Evolutionary conservation across 2,797 vertebrate genomes (phyloP).

Genomic region (Sebastes trivittatus): DNA sequence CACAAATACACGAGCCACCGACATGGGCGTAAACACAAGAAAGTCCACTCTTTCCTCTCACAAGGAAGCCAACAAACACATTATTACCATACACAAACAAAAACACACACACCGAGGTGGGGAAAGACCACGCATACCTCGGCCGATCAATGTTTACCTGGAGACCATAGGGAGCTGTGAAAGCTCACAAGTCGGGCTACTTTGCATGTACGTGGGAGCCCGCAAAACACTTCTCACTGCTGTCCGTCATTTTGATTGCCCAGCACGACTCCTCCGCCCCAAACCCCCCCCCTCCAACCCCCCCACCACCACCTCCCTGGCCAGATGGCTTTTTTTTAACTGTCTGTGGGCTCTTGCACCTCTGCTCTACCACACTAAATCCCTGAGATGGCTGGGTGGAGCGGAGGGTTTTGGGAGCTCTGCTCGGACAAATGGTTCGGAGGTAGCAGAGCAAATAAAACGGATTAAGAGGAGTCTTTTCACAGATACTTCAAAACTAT

Average conservation of each 20-base stretch:
- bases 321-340: conserved; percentile 97
- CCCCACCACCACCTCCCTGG: conserved; percentile 52
- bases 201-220: conserved; percentile 98
- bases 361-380: conserved; percentile 95
- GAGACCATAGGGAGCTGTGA: conserved; percentile 90
- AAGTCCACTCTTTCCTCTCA: conserved; percentile 55
- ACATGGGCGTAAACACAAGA: conserved; percentile 61
- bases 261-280: conserved; percentile 89
- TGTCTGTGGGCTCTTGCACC: conserved; percentile 96
- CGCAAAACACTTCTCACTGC: conserved; percentile 96
- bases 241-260: conserved; percentile 97
- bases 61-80: conserved; percentile 67
- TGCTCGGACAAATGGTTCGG: conserved; percentile 97
- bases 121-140: conserved; percentile 70
- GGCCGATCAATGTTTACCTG: conserved; percentile 83
- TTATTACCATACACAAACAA: conserved; percentile 76
- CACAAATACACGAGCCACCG: conserved; percentile 46
- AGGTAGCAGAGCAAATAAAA: conserved; percentile 95
- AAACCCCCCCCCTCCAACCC: conserved; percentile 52
- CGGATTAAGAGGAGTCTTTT: conserved; percentile 92
- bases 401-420: conserved; percentile 64
- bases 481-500: conserved; percentile 86
- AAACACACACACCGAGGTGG: conserved; percentile 55
- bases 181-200: conserved; percentile 91
- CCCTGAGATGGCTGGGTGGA: conserved; percentile 77